Percentiles rank a stretch among this genome's conserved stretches.
phyloP scores from a whole-genome alignment of 2,888 invertebrate species.

The Perizoma affinitatum region DNA sequence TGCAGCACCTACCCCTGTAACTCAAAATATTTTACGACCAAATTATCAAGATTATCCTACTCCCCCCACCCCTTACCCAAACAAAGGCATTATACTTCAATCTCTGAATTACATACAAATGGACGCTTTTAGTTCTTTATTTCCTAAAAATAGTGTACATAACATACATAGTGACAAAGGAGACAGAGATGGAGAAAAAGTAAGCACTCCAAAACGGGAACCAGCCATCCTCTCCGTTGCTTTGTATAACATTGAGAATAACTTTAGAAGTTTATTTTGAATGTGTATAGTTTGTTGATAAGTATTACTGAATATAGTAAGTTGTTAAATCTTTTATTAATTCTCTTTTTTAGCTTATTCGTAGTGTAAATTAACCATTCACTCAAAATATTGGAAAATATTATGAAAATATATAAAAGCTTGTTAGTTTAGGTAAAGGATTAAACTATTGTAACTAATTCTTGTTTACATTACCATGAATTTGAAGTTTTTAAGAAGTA shows the following conservation, averaged over 20 bases:
- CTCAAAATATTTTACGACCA: constrained; percentile 14
- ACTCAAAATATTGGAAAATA: too few relatives aligned
- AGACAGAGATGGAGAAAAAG: constrained; percentile 44
- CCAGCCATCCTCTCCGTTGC: constrained; percentile 67
- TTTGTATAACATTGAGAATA: constrained; percentile 71
- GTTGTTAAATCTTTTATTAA: constrained; percentile 22
- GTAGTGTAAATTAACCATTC: too few relatives aligned
- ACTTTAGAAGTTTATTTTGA: constrained; percentile 77
- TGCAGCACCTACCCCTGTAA: constrained; percentile 23
- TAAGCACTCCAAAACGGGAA: constrained; percentile 51
- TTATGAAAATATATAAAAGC: not conserved
- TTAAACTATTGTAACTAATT: constrained; percentile 26
- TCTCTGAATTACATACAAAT: constrained; percentile 80
- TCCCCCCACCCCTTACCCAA: constrained; percentile 69
- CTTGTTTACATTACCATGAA: constrained; percentile 10
- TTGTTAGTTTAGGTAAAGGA: constrained; percentile 34
- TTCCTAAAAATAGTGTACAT: constrained; percentile 50
- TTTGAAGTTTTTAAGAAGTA: not conserved
- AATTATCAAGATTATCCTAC: constrained; percentile 15
- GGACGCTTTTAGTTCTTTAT: constrained; percentile 76
- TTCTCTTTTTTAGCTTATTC: not conserved
- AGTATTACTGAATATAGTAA: constrained; percentile 21
- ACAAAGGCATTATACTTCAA: constrained; percentile 72
- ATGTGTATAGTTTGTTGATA: constrained; percentile 32
- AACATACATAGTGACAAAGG: constrained; percentile 35